Percentiles rank a stretch among this genome's conserved stretches.
These are phyloP conservation scores for Pseudococcus longispinus DNA, from an alignment of 2,888 invertebrate genomes.

Conservation along the genomic window DNA sequence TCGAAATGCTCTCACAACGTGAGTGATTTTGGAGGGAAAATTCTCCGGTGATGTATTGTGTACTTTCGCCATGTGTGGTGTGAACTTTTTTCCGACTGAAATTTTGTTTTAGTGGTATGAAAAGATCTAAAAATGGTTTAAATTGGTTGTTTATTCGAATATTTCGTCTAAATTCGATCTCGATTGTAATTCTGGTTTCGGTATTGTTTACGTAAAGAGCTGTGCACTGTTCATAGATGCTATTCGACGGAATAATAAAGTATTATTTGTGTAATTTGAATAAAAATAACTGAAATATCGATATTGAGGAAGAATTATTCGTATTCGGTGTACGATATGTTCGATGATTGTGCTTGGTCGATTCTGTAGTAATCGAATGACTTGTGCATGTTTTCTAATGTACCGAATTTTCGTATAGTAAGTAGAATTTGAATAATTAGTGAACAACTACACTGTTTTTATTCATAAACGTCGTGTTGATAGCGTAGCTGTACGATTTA, in stretches of 20 bases:
- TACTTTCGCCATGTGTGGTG: not conserved
- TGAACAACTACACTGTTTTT: not conserved
- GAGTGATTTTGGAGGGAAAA: conserved; percentile 7
- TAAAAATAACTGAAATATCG: not conserved
- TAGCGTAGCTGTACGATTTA: not conserved
- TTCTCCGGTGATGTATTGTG: not conserved
- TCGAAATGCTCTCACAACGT: not conserved
- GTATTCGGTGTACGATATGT: no score
- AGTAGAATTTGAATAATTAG: not conserved
- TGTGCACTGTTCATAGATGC: not conserved
- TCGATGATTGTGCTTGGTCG: not conserved
- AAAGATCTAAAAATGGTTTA: no score
- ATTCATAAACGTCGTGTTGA: not conserved
- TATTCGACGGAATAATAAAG: not conserved
- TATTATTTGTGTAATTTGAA: not conserved
- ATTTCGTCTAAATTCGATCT: not conserved
- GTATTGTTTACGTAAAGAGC: not conserved
- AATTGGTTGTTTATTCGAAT: no score
- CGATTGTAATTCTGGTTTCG: not conserved
- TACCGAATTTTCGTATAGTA: not conserved
- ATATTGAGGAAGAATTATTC: not conserved
- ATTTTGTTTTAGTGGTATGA: not conserved
- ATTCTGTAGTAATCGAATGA: not conserved
- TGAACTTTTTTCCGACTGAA: not conserved
- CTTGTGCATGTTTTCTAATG: not conserved